Evolutionary conservation across 2,888 invertebrate genomes (phyloP).

Genomic region (Philereme transversata): DNA sequence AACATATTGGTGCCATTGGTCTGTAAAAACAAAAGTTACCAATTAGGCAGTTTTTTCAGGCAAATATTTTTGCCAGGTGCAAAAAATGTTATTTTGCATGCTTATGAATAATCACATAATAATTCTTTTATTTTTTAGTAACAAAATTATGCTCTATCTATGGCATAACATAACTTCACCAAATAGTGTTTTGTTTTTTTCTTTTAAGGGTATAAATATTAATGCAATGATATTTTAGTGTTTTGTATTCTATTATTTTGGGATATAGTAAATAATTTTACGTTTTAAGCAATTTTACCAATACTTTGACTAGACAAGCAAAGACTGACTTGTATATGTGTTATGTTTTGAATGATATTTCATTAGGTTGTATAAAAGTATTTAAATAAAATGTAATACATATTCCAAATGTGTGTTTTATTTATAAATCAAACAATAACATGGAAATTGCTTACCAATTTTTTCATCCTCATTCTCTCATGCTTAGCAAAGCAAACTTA

Average conservation of each 20-base stretch:
- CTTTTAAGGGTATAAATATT: slow-evolving; percentile 49
- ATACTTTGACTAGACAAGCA: slow-evolving; percentile 79
- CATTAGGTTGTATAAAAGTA: slow-evolving; percentile 47
- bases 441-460: slow-evolving; percentile 10
- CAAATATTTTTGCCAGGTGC: slow-evolving; percentile 1
- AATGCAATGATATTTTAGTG: slow-evolving; percentile 45
- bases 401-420: slow-evolving; percentile 30
- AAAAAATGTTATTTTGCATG: slow-evolving; percentile 4
- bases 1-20: slow-evolving; percentile 56
- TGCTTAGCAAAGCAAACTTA: slow-evolving; percentile 11
- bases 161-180: no score
- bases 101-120: neutral
- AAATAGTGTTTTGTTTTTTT: neutral
- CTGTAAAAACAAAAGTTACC: slow-evolving; percentile 52
- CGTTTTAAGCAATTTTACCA: slow-evolving; percentile 68
- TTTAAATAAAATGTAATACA: slow-evolving; percentile 40
- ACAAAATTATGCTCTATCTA: no score
- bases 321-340: slow-evolving; percentile 83
- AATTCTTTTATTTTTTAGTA: no score
- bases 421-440: slow-evolving; percentile 15
- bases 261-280: slow-evolving; percentile 41
- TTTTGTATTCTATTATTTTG: slow-evolving; percentile 32
- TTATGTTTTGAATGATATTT: slow-evolving; percentile 66
- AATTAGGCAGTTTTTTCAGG: slow-evolving; percentile 40
- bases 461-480: neutral